Evolutionary conservation across 2,113 vertebrate genomes (phyloP), one percentile per base, ranked within the genome.

Genomic region (Gila orcuttii): DNA sequence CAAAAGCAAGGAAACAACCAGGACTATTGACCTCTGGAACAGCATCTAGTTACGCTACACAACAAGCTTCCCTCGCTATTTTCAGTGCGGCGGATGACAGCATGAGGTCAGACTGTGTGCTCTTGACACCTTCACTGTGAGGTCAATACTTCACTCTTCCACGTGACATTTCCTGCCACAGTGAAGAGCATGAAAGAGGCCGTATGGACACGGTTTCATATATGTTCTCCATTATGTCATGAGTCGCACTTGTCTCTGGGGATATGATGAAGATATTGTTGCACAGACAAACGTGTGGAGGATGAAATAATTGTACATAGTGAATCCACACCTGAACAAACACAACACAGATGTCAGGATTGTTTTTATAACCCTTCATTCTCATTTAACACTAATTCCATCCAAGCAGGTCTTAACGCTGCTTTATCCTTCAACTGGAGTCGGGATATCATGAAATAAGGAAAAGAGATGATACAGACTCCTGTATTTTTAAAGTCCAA

Each of bases 31-130:
- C 84, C 79, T 85, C 79, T 79, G 42, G 76, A 36, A 42, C 77
- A 52, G 78, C 76, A 86, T 87, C 64, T 79, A 81, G 47, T 87
- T 60, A 88, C 45, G 33, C 55, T 23, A 76, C 76, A 66, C 57
- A 47, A 83, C 86, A 60, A 82, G 36, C 74, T 42, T 60, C 33
- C 36, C 84, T 52, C 33, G 66, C 45, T 36, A 19, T 86, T 77
- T 81, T 88, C 60, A 87, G 47, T 73, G 73, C 31, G 71, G 42
- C 17, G 74, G 75, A 75, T 50, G 39, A 77, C 23, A 25, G 74
- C 23, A 10, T 42, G 33, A 76, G 85, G 64, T 85, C 79, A 85
- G 33, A 12, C 66, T 36, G 62, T n/a, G 69, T 68, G 62, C 42
- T 79, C 57, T 82, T 75, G 59, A 85, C 83, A 84, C 68, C 28